A percentile compares a stretch with the other conserved stretches of the same genome.
phyloP scores from a whole-genome alignment of 2,888 invertebrate genomes.

The Prostheceraeus crozeri region DNA sequence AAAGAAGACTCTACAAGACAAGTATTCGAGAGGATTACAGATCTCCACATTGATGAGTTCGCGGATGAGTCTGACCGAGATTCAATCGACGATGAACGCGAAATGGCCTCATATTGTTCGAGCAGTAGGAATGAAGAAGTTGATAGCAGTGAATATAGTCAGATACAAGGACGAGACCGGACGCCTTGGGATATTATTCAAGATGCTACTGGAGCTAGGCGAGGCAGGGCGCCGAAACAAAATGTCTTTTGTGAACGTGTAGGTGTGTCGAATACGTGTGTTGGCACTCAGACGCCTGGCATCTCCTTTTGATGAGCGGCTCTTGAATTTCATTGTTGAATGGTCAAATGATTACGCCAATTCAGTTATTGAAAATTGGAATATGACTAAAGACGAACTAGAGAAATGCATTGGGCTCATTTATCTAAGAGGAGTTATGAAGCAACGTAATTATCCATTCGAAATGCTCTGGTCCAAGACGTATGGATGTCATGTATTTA shows the following conservation, averaged over 20 bases:
- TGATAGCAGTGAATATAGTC: not conserved
- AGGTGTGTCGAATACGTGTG: slow-evolving; percentile 1
- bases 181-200: not conserved
- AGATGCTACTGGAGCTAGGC: slow-evolving; percentile 14
- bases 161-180: slow-evolving; percentile 18
- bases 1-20: slow-evolving; percentile 1
- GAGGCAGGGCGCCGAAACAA: slow-evolving; percentile 13
- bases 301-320: slow-evolving; percentile 9
- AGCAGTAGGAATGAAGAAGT: slow-evolving; percentile 7
- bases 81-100: slow-evolving; percentile 3
- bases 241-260: slow-evolving; percentile 8
- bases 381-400: slow-evolving; percentile 1
- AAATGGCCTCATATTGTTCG: too few relatives aligned
- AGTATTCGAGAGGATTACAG: not conserved
- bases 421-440: too few relatives aligned
- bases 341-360: slow-evolving; percentile 4
- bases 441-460: slow-evolving; percentile 15
- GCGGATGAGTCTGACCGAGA: slow-evolving; percentile 9
- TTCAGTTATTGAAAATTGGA: slow-evolving; percentile 5
- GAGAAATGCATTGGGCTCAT: not conserved
- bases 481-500: slow-evolving; percentile 14
- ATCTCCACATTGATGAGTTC: slow-evolving; percentile 12
- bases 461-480: slow-evolving; percentile 17
- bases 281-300: not conserved
- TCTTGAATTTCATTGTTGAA: slow-evolving; percentile 1